phyloP scores from a whole-genome alignment of 2,113 vertebrate species.

The Anser cygnoides region DNA sequence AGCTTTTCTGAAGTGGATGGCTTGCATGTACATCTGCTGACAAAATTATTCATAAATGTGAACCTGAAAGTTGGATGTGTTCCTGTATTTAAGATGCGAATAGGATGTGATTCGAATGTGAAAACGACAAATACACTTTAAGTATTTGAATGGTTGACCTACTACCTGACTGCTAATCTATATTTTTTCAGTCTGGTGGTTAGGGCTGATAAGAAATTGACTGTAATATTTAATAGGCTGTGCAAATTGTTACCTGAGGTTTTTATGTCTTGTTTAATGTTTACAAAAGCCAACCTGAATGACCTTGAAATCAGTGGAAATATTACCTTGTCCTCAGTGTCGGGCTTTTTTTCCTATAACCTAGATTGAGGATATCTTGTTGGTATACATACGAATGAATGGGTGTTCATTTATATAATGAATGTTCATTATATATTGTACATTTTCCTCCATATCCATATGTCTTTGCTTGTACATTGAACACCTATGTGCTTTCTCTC shows the following conservation, averaged over 20 bases:
- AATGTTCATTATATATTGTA: not conserved
- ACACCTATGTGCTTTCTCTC: not conserved
- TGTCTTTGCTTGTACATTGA: not conserved
- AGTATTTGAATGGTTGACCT: not conserved
- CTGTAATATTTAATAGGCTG: not conserved
- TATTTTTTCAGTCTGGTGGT: constrained; percentile 13
- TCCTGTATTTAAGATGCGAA: not conserved
- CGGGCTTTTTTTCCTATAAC: not conserved
- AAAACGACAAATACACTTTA: not conserved
- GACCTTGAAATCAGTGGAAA: constrained; percentile 34
- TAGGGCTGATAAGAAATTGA: constrained; percentile 9
- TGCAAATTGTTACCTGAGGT: not conserved
- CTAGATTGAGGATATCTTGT: not conserved
- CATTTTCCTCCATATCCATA: not conserved
- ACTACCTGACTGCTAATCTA: not conserved
- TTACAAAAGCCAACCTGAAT: constrained; percentile 11
- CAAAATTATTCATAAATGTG: not conserved
- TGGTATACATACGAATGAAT: not conserved
- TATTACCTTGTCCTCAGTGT: not conserved
- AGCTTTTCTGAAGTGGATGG: not conserved
- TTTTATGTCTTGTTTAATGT: constrained; percentile 15
- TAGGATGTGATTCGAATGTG: not conserved
- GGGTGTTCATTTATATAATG: not conserved
- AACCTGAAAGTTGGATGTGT: not conserved
- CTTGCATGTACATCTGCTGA: not conserved